Percentiles rank a stretch among this genome's conserved stretches.
phyloP scores from a whole-genome alignment of 2,797 vertebrate species.

The Enteromius viviparus region DNA sequence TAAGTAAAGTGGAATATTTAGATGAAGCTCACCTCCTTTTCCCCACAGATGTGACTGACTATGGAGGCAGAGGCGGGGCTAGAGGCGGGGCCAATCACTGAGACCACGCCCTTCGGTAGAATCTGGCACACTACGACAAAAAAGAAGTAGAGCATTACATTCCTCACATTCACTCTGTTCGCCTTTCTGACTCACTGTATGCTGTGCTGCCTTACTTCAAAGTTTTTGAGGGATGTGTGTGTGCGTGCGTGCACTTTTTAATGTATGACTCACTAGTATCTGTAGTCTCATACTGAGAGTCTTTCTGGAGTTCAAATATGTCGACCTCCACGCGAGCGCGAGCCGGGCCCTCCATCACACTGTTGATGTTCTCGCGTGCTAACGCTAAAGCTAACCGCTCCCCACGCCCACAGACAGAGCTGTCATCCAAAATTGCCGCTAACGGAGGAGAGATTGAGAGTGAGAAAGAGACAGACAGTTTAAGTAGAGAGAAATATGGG shows the following conservation, averaged over 20 bases:
- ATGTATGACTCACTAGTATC: slow-evolving; percentile 84
- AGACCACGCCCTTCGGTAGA: slow-evolving; percentile 91
- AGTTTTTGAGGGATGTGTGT: neutral
- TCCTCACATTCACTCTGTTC: neutral
- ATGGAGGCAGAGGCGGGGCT: slow-evolving; percentile 92
- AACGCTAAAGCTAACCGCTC: slow-evolving; percentile 88
- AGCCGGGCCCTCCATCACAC: slow-evolving; percentile 79
- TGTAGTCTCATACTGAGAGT: slow-evolving; percentile 92
- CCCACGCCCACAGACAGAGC: slow-evolving; percentile 85
- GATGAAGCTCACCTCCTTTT: slow-evolving; percentile 87
- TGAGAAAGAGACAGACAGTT: neutral
- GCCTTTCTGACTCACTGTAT: neutral
- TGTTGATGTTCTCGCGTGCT: slow-evolving; percentile 90
- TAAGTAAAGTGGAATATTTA: neutral
- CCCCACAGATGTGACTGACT: slow-evolving; percentile 95
- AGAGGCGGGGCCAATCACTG: slow-evolving; percentile 90
- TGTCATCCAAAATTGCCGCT: slow-evolving; percentile 91
- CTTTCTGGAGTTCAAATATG: slow-evolving; percentile 87
- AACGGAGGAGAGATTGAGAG: slow-evolving; percentile 22
- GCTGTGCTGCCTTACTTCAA: neutral
- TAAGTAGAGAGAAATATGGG: neutral
- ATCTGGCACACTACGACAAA: slow-evolving; percentile 89
- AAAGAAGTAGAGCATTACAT: neutral
- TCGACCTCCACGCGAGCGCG: slow-evolving; percentile 88
- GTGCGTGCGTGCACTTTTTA: neutral